Base-by-base conservation (phyloP, 1,140 invertebrate genomes). In the Cyrtorhinus lividipennis region DNA sequence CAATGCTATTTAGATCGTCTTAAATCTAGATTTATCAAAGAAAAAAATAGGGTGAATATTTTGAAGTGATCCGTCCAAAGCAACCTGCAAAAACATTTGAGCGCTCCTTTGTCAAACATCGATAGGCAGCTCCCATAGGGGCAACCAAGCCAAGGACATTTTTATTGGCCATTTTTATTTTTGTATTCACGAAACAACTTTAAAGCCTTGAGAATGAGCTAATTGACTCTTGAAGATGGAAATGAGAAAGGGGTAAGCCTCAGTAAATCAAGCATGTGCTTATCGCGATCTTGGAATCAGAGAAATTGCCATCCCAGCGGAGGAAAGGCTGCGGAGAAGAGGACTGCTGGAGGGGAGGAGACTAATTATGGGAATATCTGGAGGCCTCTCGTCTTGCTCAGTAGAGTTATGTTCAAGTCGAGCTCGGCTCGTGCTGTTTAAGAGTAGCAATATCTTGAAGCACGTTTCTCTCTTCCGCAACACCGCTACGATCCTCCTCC, bases 371-470 rank as follows among this genome's bases (percentile, higher is more conserved):
- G 30, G 30, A 38, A 38, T 38, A 38, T 38, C 30, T 38, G 30
- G 5, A 38, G 30, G 30, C 30, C 30, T 38, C 30, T 38, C 5
- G 30, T 38, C 5, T 5, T 15, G 5, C 30, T 5, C 15, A 15
- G 30, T 15, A 38, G 30, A 38, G 30, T 38, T 38, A 38, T 38
- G 30, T 38, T 38, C 30, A 15, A 38, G 30, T n/a, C n/a, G n/a
- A n/a, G n/a, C n/a, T n/a, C n/a, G n/a, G 15, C 30, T 38, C 30
- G 30, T 20, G 48, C 48, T 53, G 38, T 44, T 53, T 15, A 53
- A 53, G 48, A 53, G 48, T 53, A 12, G 48, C 48, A 53, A 53
- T 53, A 53, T 53, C 48, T 53, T 5, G 3, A 8, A 53, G 48
- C 48, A 53, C 48, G 48, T 53, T 10, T 8, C 8, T 22, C 20